phyloP scores from a whole-genome alignment of 92 coral and sea anemone genomes.

The Galaxea fascicularis region DNA sequence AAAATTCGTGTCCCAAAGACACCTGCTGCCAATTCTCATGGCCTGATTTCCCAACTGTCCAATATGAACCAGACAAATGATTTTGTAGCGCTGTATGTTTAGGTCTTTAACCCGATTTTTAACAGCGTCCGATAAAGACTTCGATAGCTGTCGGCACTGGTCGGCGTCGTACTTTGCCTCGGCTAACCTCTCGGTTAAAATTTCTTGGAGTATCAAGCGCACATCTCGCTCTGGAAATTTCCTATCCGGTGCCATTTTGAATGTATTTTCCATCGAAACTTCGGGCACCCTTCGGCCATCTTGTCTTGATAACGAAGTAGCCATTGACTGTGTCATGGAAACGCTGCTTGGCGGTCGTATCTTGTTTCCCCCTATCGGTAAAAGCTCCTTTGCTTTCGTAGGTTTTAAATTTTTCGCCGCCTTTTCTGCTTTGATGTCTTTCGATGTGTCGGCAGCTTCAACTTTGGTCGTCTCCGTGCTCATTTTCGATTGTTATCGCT shows the following conservation, averaged over 20 bases:
- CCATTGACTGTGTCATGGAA: slow-evolving; percentile 56
- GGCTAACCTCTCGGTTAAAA: slow-evolving; percentile 76
- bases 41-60: slow-evolving; percentile 93
- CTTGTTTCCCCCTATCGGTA: slow-evolving; percentile 15
- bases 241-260: slow-evolving; percentile 77
- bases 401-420: slow-evolving; percentile 78
- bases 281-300: slow-evolving; percentile 68
- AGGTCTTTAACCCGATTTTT: slow-evolving; percentile 85
- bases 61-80: slow-evolving; percentile 87
- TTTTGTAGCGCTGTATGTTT: slow-evolving; percentile 86
- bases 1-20: slow-evolving; percentile 87
- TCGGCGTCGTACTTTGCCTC: slow-evolving; percentile 84
- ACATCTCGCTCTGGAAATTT: slow-evolving; percentile 84
- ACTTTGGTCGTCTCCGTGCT: slow-evolving; percentile 36
- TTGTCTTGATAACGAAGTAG: slow-evolving; percentile 63
- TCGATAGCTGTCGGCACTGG: slow-evolving; percentile 89
- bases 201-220: slow-evolving; percentile 74
- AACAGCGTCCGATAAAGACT: slow-evolving; percentile 83
- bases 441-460: slow-evolving; percentile 22
- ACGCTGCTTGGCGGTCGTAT: slow-evolving; percentile 55
- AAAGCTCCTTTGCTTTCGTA: slow-evolving; percentile 55
- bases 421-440: slow-evolving; percentile 62
- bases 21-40: slow-evolving; percentile 92
- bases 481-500: slow-evolving; percentile 36
- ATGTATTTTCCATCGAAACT: slow-evolving; percentile 77